Evolutionary conservation across 2,797 vertebrate genomes (phyloP).

Genomic region (Parauchenoglanis ngamensis): DNA sequence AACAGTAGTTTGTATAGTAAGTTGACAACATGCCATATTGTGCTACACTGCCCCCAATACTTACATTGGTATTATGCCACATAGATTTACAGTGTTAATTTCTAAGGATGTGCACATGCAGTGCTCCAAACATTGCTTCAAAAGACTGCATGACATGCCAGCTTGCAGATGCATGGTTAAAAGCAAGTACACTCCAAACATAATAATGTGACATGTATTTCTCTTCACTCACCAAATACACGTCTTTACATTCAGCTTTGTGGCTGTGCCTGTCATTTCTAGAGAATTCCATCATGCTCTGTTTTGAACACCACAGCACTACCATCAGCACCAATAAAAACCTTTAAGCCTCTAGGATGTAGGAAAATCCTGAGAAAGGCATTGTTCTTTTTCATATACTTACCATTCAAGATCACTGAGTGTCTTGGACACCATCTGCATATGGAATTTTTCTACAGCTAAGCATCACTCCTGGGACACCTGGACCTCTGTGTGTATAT

Average conservation of each 20-base stretch:
- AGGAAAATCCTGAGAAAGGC: neutral
- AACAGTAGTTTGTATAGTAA: neutral
- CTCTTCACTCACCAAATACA: neutral
- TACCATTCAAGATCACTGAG: neutral
- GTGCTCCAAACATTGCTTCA: neutral
- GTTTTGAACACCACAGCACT: neutral
- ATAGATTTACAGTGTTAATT: no score
- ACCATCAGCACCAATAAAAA: neutral
- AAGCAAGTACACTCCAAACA: neutral
- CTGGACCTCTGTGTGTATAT: neutral
- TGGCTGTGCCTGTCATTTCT: neutral
- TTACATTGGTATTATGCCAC: neutral
- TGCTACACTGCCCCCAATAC: neutral
- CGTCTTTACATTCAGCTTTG: neutral
- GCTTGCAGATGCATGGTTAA: neutral
- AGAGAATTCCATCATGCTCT: neutral
- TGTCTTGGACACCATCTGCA: neutral
- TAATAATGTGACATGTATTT: neutral
- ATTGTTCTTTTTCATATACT: neutral
- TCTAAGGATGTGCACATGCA: neutral
- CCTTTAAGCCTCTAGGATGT: neutral
- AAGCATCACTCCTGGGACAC: neutral
- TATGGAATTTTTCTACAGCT: constrained; percentile 1
- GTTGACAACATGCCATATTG: neutral
- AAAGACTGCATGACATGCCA: neutral